Evolutionary conservation across 2,888 invertebrate genomes (phyloP), one percentile per base, ranked within the genome.

Genomic region (Euphydryas editha): DNA sequence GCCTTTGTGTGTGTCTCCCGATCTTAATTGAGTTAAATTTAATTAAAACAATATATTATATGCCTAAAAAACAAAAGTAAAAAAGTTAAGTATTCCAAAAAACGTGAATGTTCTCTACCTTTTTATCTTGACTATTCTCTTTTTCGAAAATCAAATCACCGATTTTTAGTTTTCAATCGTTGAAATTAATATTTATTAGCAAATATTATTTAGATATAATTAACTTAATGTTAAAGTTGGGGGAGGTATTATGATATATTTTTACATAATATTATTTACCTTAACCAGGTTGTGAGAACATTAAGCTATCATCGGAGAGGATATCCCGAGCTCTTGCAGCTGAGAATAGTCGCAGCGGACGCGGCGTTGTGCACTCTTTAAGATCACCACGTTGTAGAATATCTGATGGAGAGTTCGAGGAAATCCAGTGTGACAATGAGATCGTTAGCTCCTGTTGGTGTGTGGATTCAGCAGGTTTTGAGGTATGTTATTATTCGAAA

Each of bases 401-500:
- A 76, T 84, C 92, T 0, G 95, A 95, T 65, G 97, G 96, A 8
- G 95, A 95, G 73, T 97, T 97, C 78, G 96, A 96, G 79, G 93
- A 93, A 59, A 93, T 97, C 17, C 97, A 97, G 81, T 97, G 97
- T 78, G 94, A 95, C 62, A 95, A 96, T 75, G 95, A 95, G 76
- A 94, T 95, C 67, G 94, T 95, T 59, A 95, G 95, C 78, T 94
- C 94, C 39, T 97, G 97, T 81, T 97, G 97, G 97, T 97, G 97
- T 82, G 96, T 97, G 10, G 96, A 97, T 79, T 93, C 95, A 68
- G 94, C 95, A 70, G 97, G 97, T 1, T 94, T 95, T 72, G 97
- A 97, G 91, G 92, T 92, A 49, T n/a, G 46, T 37, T 20, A 6
- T 18, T 10, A 21, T 44, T 46, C 1, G 17, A 13, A 10, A 7